phyloP scores from a whole-genome alignment of 2,888 invertebrate genomes.

The Sinelater perroti region DNA sequence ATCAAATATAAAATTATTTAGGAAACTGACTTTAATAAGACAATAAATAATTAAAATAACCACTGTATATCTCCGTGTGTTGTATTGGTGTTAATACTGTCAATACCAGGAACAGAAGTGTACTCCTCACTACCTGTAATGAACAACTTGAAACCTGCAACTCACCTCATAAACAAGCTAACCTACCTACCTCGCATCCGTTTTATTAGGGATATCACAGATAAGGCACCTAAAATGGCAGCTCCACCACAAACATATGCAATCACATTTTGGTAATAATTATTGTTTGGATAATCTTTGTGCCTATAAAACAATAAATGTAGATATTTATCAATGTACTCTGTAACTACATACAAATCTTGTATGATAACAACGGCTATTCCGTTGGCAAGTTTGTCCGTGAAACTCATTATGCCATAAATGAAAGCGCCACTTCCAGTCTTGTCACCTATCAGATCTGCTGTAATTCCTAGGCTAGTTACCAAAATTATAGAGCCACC shows the following conservation, averaged over 20 bases:
- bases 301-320: conserved; percentile 55
- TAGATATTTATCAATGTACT: not conserved
- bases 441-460: conserved; percentile 85
- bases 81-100: conserved; percentile 46
- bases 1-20: not conserved
- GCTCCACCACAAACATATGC: conserved; percentile 66
- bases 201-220: conserved; percentile 52
- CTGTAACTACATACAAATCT: conserved; percentile 67
- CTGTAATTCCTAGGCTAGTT: conserved; percentile 85
- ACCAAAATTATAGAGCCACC: conserved; percentile 86
- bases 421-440: conserved; percentile 90
- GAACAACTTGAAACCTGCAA: too few relatives aligned
- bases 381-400: conserved; percentile 90
- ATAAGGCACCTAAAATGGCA: conserved; percentile 62
- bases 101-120: conserved; percentile 38
- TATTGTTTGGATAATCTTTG: conserved; percentile 55
- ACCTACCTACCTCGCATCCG: conserved; percentile 46
- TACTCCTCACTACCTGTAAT: conserved; percentile 35
- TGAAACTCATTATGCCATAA: conserved; percentile 92
- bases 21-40: not conserved
- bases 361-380: conserved; percentile 84
- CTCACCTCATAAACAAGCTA: too few relatives aligned
- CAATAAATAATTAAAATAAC: conserved; percentile 5
- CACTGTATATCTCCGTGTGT: conserved; percentile 20
- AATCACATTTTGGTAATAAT: conserved; percentile 66